phyloP scores from a whole-genome alignment of 2,888 invertebrate species.

The Sphaerophoria rueppellii region DNA sequence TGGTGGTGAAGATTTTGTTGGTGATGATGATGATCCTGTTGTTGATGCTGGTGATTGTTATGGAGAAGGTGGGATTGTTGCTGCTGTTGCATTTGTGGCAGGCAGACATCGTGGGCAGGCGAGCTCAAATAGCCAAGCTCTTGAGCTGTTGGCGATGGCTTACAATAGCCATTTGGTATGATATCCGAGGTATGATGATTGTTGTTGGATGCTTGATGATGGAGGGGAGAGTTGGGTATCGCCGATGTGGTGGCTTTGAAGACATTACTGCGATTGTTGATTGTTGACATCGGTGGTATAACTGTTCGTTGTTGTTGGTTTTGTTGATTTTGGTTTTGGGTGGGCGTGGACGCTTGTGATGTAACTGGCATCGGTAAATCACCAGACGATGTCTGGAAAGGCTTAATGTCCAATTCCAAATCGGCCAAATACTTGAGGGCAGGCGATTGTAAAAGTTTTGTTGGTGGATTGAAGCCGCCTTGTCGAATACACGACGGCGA shows the following conservation, averaged over 20 bases:
- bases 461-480: conserved; percentile 79
- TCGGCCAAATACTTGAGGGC: conserved; percentile 80
- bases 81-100: conserved; percentile 74
- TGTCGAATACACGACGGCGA: conserved; percentile 86
- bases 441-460: conserved; percentile 80
- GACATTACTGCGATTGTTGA: conserved; percentile 79
- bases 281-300: conserved; percentile 82
- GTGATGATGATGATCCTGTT: conserved; percentile 72
- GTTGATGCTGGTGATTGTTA: conserved; percentile 67
- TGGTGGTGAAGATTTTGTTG: conserved; percentile 74
- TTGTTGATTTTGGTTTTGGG: conserved; percentile 70
- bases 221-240: conserved; percentile 75
- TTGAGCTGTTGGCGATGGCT: conserved; percentile 80
- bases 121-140: conserved; percentile 81
- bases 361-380: conserved; percentile 64
- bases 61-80: conserved; percentile 58
- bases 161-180: conserved; percentile 81
- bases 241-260: conserved; percentile 76
- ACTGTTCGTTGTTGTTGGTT: conserved; percentile 77
- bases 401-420: conserved; percentile 78
- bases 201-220: conserved; percentile 75
- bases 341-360: conserved; percentile 61
- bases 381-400: conserved; percentile 58
- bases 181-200: conserved; percentile 70
- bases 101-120: conserved; percentile 79